Evolutionary conservation across 2,113 vertebrate genomes (phyloP).

Genomic region (Notarius quadriscutis): DNA sequence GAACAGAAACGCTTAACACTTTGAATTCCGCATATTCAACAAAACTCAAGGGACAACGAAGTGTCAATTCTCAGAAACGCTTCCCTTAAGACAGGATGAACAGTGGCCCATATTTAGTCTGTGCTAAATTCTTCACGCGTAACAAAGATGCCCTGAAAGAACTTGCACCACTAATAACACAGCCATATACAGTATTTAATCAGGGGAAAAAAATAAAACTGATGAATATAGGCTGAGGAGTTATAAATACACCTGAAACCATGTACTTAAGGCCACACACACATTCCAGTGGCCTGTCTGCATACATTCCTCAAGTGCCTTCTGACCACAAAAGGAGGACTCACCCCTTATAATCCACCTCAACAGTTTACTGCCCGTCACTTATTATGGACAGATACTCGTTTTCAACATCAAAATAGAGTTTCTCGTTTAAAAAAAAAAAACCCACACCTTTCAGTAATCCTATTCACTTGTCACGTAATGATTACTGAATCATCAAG

Average conservation of each 20-base stretch:
- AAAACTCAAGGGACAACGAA: not conserved
- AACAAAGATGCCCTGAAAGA: not conserved
- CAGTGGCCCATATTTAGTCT: not conserved
- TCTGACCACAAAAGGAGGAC: not conserved
- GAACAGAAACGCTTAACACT: conserved; percentile 25
- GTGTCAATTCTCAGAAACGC: conserved; percentile 30
- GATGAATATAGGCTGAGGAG: conserved; percentile 11
- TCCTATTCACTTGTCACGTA: not conserved
- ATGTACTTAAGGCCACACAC: conserved; percentile 37
- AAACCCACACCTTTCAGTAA: not conserved
- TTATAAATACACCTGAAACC: conserved; percentile 48
- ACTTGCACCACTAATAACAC: conserved; percentile 1
- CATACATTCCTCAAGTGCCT: conserved; percentile 44
- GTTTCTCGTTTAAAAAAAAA: not conserved
- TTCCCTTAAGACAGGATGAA: conserved; percentile 16
- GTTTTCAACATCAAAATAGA: not conserved
- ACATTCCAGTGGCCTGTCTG: conserved; percentile 40
- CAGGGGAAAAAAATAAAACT: conserved; percentile 26
- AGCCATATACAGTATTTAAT: conserved; percentile 23
- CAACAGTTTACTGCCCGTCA: not conserved
- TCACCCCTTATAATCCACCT: conserved; percentile 8
- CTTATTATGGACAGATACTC: not conserved
- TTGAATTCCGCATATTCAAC: conserved; percentile 43
- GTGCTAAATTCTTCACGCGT: not conserved
- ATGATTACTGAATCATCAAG: not conserved